phyloP scores from a whole-genome alignment of 1,140 invertebrate species.

The Drosophila kikkawai region DNA sequence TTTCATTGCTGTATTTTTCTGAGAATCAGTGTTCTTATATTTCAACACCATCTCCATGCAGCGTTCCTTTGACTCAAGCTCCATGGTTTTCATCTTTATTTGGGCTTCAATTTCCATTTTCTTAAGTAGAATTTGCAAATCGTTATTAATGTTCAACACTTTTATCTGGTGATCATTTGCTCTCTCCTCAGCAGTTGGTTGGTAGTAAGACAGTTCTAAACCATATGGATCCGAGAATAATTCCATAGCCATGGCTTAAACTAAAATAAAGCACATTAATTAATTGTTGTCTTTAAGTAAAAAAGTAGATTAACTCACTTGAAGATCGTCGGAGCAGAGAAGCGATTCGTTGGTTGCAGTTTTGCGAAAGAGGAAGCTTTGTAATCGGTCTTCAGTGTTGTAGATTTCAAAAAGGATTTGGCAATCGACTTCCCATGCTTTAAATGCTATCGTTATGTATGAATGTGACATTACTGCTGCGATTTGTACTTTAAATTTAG shows the following conservation, averaged over 20 bases:
- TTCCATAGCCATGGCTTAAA: too few relatives aligned
- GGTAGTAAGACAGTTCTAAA: too few relatives aligned
- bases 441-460: background rate
- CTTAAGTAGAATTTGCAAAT: background rate
- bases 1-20: too few relatives aligned
- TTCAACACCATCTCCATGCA: background rate
- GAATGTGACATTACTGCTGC: background rate
- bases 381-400: background rate
- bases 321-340: too few relatives aligned
- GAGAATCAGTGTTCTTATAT: too few relatives aligned
- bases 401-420: background rate
- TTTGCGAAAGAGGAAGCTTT: background rate
- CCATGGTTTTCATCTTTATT: background rate
- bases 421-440: background rate
- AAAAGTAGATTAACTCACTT: too few relatives aligned
- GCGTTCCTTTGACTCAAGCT: background rate
- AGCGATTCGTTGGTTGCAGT: background rate
- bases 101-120: background rate
- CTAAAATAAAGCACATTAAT: too few relatives aligned
- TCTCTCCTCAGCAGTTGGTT: too few relatives aligned
- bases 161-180: too few relatives aligned
- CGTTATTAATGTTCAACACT: too few relatives aligned
- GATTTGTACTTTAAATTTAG: slow-evolving; percentile 1
- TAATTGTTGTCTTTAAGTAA: too few relatives aligned
- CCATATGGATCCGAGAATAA: too few relatives aligned